Conservation (phyloP, 1,140 invertebrate genomes). For the Drosophila bipectinata region DNA sequence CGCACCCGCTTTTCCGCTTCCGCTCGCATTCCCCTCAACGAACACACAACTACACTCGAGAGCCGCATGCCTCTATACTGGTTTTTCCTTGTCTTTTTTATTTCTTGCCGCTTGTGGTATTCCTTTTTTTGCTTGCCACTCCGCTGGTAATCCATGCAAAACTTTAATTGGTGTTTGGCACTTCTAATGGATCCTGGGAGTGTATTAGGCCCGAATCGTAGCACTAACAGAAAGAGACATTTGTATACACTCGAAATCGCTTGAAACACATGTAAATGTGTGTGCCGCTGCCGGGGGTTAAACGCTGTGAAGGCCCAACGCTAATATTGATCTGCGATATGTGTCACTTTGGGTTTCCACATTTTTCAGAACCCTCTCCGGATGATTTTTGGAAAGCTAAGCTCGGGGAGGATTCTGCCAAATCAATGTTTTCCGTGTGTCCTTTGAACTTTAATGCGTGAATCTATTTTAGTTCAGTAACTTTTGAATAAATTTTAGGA, state of each 20-base stretch:
- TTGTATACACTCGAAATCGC: constrained; percentile 49
- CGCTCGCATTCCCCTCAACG: constrained; percentile 21
- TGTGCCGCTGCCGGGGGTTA: constrained; percentile 26
- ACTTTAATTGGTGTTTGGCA: constrained; percentile 76
- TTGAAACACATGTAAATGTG: constrained; percentile 39
- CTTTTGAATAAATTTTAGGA: not conserved
- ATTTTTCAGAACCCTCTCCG: constrained; percentile 13
- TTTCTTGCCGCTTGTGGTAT: not conserved
- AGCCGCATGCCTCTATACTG: constrained; percentile 7
- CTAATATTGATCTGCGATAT: constrained; percentile 46
- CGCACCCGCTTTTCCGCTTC: constrained; percentile 11
- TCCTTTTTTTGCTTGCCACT: constrained; percentile 11
- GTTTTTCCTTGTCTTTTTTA: constrained; percentile 14
- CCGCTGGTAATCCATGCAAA: constrained; percentile 58
- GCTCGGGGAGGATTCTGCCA: not conserved
- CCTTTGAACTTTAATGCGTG: not conserved
- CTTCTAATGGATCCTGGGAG: constrained; percentile 54
- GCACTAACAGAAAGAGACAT: constrained; percentile 49
- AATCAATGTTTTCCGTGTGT: not conserved
- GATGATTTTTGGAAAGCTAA: not conserved
- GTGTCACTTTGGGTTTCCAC: constrained; percentile 26
- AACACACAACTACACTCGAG: constrained; percentile 21
- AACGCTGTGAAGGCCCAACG: constrained; percentile 29
- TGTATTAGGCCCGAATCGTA: constrained; percentile 56
- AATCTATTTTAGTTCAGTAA: not conserved